phyloP scores from a whole-genome alignment of 1,140 invertebrate genomes.

The Leucophenga varia region DNA sequence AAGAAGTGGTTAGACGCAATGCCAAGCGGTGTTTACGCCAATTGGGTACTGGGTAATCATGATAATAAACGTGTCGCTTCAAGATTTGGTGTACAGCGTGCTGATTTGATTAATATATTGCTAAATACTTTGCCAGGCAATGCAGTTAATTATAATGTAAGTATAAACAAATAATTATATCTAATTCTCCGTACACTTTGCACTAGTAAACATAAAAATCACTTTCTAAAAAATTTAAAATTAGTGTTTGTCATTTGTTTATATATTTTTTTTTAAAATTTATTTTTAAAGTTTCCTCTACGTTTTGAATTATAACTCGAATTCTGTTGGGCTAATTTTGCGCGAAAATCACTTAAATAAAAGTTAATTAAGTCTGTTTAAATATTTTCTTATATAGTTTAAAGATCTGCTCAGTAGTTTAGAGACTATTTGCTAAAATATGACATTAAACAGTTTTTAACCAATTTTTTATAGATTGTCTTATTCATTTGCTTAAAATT shows the following conservation, averaged over 20 bases:
- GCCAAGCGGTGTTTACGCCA: conserved; percentile 58
- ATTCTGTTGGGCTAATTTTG: no score
- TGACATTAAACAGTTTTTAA: not conserved
- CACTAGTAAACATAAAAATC: no score
- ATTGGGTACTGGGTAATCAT: conserved; percentile 68
- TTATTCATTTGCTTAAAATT: not conserved
- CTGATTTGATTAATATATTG: conserved; percentile 69
- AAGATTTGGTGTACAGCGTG: conserved; percentile 64
- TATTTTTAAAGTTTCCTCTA: no score
- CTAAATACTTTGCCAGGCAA: conserved; percentile 67
- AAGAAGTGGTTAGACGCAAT: conserved; percentile 62
- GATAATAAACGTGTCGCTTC: conserved; percentile 67
- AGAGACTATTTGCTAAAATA: not conserved
- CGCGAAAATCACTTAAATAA: no score
- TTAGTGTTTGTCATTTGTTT: no score
- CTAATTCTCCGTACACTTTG: no score
- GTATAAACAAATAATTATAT: not conserved
- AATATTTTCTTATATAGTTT: no score
- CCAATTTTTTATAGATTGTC: not conserved
- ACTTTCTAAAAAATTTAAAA: no score
- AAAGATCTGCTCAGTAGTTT: not conserved
- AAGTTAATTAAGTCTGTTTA: no score
- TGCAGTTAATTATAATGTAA: conserved; percentile 67
- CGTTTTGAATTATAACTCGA: no score
- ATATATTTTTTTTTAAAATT: no score